Evolutionary conservation across 2,888 invertebrate species (phyloP).

Genomic region (Himalopsyche japonica): DNA sequence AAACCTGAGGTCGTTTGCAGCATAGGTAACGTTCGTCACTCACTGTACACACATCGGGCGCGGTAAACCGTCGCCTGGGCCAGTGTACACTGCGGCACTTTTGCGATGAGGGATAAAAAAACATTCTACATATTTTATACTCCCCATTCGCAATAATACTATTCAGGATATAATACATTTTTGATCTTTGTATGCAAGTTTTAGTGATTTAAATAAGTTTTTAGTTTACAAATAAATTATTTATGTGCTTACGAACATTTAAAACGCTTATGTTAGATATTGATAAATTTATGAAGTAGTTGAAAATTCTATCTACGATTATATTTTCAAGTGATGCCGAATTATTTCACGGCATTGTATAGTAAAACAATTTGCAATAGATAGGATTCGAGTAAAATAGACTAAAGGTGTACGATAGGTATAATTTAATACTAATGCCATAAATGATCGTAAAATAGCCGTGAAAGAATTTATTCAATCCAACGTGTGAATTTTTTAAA

Average conservation of each 20-base stretch:
- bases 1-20: background rate
- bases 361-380: background rate
- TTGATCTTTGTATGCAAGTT: background rate
- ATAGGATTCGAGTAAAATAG: background rate
- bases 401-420: background rate
- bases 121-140: background rate
- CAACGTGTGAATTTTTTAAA: background rate
- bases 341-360: background rate
- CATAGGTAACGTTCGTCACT: background rate
- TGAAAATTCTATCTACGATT: background rate
- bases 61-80: background rate
- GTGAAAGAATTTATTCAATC: background rate
- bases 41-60: background rate
- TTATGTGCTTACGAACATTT: background rate
- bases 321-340: background rate
- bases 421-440: background rate
- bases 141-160: background rate
- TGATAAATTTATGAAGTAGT: background rate
- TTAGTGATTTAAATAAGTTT: background rate
- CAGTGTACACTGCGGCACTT: background rate
- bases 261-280: background rate
- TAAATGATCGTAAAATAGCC: background rate
- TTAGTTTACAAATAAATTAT: background rate
- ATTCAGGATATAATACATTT: background rate
- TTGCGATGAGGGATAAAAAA: background rate